Evolutionary conservation across 2,888 invertebrate species (phyloP).

Genomic region (Sylvicola fuscatus): DNA sequence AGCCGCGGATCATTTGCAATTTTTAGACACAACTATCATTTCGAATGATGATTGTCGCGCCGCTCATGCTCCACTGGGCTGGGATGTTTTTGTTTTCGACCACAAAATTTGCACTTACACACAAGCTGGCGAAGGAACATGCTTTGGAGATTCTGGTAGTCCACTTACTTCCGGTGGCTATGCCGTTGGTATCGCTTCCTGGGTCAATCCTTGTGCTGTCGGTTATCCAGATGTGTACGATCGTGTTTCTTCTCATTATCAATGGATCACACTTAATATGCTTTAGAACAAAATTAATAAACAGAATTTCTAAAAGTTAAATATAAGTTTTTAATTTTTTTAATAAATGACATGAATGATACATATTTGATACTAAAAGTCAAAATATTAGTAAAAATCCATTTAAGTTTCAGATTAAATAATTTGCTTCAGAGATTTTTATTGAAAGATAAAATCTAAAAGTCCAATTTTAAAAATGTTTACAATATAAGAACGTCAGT

Average conservation of each 20-base stretch:
- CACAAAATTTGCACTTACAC: constrained; percentile 6
- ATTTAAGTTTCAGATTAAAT: no score
- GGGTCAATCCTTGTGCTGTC: constrained; percentile 4
- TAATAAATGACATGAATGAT: no score
- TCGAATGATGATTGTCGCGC: constrained; percentile 1
- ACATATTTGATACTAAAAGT: no score
- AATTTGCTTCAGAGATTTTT: no score
- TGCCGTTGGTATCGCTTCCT: constrained; percentile 3
- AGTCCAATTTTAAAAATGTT: no score
- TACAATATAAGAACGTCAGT: no score
- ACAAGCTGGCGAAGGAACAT: constrained; percentile 5
- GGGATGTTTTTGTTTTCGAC: constrained; percentile 4
- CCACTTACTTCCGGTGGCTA: constrained; percentile 6
- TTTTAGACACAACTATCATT: background rate
- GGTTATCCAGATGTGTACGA: constrained; percentile 4
- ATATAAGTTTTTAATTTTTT: no score
- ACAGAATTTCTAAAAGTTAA: no score
- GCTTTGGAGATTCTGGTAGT: constrained; percentile 13
- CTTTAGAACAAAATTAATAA: no score
- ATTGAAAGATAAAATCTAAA: no score
- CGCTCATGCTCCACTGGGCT: background rate
- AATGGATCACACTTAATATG: background rate
- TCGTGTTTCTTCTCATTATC: constrained; percentile 1
- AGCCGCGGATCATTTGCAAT: constrained; percentile 2
- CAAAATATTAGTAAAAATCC: no score